These are phyloP conservation scores for Sula dactylatra DNA, from an alignment of 2,113 vertebrate species.

Conservation along the genomic window DNA sequence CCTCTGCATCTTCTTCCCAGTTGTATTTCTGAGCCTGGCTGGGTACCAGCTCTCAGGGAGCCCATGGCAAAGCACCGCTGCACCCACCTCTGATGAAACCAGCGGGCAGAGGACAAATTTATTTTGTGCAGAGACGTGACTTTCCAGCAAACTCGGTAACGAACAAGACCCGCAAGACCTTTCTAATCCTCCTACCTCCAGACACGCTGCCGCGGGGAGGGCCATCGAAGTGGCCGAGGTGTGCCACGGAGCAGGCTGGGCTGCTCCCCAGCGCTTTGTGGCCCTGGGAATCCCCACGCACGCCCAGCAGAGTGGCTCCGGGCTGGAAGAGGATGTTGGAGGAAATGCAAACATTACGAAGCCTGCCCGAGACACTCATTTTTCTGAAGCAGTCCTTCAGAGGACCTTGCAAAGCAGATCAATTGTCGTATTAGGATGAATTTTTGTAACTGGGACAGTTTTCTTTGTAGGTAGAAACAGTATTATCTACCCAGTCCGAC, in stretches of 20 bases:
- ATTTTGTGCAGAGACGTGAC: not conserved
- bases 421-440: rapidly evolving
- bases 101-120: not conserved
- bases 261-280: rapidly evolving
- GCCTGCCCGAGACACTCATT: not conserved
- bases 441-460: not conserved
- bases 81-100: not conserved
- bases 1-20: not conserved
- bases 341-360: not conserved
- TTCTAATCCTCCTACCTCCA: rapidly evolving
- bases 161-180: not conserved
- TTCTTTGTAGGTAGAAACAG: not conserved
- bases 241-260: not conserved
- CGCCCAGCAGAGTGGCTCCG: rapidly evolving
- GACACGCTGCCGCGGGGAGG: rapidly evolving
- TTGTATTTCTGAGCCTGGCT: not conserved
- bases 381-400: not conserved
- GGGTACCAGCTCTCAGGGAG: not conserved
- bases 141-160: not conserved
- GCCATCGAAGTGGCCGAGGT: rapidly evolving
- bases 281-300: not conserved
- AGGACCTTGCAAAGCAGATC: not conserved
- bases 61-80: not conserved
- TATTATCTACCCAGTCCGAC: not conserved
- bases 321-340: not conserved